These are phyloP conservation scores for Andrena flavipes DNA, from an alignment of 2,888 invertebrate species.

Conservation along the genomic window DNA sequence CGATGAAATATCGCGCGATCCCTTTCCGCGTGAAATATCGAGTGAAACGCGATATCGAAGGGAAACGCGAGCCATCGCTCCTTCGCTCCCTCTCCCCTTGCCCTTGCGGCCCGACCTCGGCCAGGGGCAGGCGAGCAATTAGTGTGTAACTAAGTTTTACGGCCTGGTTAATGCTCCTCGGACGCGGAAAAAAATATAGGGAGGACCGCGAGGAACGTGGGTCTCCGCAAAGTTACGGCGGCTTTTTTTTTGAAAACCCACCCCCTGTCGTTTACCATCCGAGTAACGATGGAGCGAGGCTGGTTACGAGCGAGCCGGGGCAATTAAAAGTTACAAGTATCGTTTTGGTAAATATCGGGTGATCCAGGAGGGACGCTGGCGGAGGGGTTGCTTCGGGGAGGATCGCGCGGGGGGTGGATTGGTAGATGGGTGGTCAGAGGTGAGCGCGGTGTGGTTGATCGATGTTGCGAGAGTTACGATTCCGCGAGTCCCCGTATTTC, in stretches of 20 bases:
- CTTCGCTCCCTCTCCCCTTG: neutral
- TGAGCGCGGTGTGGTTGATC: too few relatives aligned
- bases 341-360: constrained; percentile 34
- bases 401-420: too few relatives aligned
- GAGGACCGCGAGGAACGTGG: neutral
- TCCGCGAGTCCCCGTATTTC: too few relatives aligned
- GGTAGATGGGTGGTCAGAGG: too few relatives aligned
- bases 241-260: neutral
- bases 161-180: constrained; percentile 36
- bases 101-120: neutral
- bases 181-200: neutral
- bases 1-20: constrained; percentile 1
- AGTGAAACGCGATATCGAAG: constrained; percentile 26
- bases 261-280: neutral
- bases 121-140: constrained; percentile 32
- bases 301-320: neutral
- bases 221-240: neutral
- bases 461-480: too few relatives aligned
- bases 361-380: neutral
- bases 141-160: constrained; percentile 54
- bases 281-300: too few relatives aligned
- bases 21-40: constrained; percentile 29
- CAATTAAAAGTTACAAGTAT: constrained; percentile 48
- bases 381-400: neutral
- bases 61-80: constrained; percentile 22